Percentiles rank a stretch among this genome's conserved stretches.
These are phyloP conservation scores for Taphrorychus bicolor DNA, from an alignment of 2,888 invertebrate genomes.

Conservation along the genomic window DNA sequence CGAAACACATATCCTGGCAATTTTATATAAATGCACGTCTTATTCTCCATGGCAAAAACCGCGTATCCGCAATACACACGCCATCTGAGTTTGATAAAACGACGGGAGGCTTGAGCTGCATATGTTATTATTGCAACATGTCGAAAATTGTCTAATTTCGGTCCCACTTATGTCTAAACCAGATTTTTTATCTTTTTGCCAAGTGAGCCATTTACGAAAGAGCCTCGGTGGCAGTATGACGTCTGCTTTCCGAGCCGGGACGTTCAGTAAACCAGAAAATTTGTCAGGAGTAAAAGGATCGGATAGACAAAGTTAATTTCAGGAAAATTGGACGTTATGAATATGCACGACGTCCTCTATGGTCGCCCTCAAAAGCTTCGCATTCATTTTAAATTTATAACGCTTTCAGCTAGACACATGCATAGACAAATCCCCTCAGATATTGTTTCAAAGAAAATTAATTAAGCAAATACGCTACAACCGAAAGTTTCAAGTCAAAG, in stretches of 20 bases:
- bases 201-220: not conserved
- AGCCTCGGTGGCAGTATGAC: not conserved
- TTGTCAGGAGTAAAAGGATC: constrained; percentile 23
- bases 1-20: constrained; percentile 17
- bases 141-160: not conserved
- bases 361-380: not conserved
- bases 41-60: constrained; percentile 27
- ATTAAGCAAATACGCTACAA: not conserved
- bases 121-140: constrained; percentile 4
- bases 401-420: no score
- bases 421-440: no score
- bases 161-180: no score
- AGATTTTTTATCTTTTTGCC: not conserved
- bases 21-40: constrained; percentile 34
- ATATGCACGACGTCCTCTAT: constrained; percentile 15
- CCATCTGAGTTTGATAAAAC: constrained; percentile 23
- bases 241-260: constrained; percentile 7
- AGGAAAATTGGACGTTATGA: constrained; percentile 29
- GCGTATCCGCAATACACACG: constrained; percentile 25
- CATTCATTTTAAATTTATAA: not conserved
- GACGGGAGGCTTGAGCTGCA: constrained; percentile 12
- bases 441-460: not conserved
- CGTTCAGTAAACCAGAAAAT: constrained; percentile 24
- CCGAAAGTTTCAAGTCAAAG: no score
- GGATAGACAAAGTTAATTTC: constrained; percentile 20